Conservation (phyloP, 2,797 vertebrate genomes). For the Pempheris klunzingeri region DNA sequence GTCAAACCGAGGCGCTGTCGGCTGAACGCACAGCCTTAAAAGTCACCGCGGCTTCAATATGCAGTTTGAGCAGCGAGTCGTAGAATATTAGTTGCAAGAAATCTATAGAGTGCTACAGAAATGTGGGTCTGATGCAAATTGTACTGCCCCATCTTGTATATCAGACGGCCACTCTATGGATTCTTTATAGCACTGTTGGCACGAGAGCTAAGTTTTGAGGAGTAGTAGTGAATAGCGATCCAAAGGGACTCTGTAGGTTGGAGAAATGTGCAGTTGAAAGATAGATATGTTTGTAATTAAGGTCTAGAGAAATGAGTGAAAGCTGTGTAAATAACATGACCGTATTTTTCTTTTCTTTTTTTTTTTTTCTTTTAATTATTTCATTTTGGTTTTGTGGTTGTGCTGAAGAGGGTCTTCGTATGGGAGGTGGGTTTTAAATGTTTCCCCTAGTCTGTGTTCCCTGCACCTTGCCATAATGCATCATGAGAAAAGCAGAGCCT, state of each 20-base stretch:
- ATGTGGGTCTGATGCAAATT: slow-evolving; percentile 30
- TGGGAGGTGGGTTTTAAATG: slow-evolving; percentile 79
- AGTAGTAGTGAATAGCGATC: slow-evolving; percentile 66
- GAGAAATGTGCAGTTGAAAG: slow-evolving; percentile 71
- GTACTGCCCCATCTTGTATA: slow-evolving; percentile 51
- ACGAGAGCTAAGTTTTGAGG: slow-evolving; percentile 54
- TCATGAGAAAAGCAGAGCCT: slow-evolving; percentile 67
- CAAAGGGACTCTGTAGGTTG: slow-evolving; percentile 83
- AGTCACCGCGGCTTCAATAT: slow-evolving; percentile 36
- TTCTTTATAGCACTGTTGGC: slow-evolving; percentile 60
- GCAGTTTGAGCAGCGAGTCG: slow-evolving; percentile 49
- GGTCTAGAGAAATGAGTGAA: slow-evolving; percentile 73
- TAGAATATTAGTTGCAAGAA: slow-evolving; percentile 38
- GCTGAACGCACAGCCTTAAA: slow-evolving; percentile 5
- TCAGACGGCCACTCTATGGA: slow-evolving; percentile 50
- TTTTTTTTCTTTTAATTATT: slow-evolving; percentile 34
- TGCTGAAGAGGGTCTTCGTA: slow-evolving; percentile 78
- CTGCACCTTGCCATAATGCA: slow-evolving; percentile 77
- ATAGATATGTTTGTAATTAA: slow-evolving; percentile 77
- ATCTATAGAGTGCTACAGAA: slow-evolving; percentile 19
- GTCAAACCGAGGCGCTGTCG: slow-evolving; percentile 48
- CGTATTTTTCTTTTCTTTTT: slow-evolving; percentile 57
- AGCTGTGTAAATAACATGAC: slow-evolving; percentile 82
- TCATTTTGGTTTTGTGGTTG: slow-evolving; percentile 67
- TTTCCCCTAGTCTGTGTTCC: slow-evolving; percentile 75